Conservation (phyloP, 30 jellyfish, hydroid and myxozoan genomes). For the Cassiopea xamachana region DNA sequence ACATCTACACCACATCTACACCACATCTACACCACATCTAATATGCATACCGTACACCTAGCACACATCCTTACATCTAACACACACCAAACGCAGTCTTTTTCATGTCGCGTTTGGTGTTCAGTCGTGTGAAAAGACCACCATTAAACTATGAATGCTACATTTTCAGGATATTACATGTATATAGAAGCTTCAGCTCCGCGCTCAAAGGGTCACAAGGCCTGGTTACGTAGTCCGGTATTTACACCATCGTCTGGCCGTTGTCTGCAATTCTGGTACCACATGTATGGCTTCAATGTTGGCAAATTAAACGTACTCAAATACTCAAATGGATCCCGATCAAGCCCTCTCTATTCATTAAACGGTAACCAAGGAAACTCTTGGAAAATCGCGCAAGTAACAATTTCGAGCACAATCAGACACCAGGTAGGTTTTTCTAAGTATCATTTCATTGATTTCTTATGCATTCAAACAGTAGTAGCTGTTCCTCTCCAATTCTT, state of each 20-base stretch:
- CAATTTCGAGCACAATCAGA: slow-evolving; percentile 78
- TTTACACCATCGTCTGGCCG: slow-evolving; percentile 88
- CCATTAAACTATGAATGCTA: not conserved
- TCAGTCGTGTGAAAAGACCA: too few relatives aligned
- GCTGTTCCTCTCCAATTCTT: too few relatives aligned
- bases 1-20: too few relatives aligned
- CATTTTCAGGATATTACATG: slow-evolving; percentile 82
- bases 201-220: slow-evolving; percentile 93
- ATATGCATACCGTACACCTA: too few relatives aligned
- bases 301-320: slow-evolving; percentile 82
- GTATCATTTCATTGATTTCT: too few relatives aligned
- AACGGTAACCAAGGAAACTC: slow-evolving; percentile 87
- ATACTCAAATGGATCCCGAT: slow-evolving; percentile 82
- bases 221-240: slow-evolving; percentile 89
- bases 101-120: too few relatives aligned
- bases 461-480: too few relatives aligned
- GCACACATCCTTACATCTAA: too few relatives aligned
- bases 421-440: slow-evolving; percentile 87
- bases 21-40: too few relatives aligned
- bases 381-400: slow-evolving; percentile 94
- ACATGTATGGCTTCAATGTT: slow-evolving; percentile 87
- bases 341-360: slow-evolving; percentile 83
- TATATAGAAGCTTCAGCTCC: slow-evolving; percentile 91
- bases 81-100: too few relatives aligned
- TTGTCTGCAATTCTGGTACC: slow-evolving; percentile 97